Evolutionary conservation across 2,113 vertebrate genomes (phyloP).

Genomic region (Lathamus discolor): DNA sequence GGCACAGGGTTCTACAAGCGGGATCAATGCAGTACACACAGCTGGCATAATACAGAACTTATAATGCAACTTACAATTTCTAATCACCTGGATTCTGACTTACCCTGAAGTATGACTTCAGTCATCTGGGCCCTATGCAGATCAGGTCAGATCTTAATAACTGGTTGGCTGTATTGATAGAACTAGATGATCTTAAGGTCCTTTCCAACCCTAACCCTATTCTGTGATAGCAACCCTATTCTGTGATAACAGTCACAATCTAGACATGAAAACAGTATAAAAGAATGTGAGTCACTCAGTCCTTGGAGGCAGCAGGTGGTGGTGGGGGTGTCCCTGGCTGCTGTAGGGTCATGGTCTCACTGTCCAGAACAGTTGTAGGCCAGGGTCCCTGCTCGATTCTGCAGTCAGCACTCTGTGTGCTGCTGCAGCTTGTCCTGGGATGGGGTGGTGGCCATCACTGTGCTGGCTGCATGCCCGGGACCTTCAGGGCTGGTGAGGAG

Average conservation of each 20-base stretch:
- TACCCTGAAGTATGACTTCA: not conserved
- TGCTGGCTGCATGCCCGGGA: not conserved
- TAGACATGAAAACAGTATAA: not conserved
- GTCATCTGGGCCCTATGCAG: not conserved
- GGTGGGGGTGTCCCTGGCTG: not conserved
- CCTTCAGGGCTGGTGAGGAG: not conserved
- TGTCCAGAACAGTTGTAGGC: not conserved
- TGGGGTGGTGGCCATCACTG: not conserved
- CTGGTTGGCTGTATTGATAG: not conserved
- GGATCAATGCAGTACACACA: not conserved
- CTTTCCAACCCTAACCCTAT: not conserved
- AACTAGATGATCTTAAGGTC: not conserved
- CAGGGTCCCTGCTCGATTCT: not conserved
- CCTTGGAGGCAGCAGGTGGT: not conserved
- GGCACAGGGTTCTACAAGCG: not conserved
- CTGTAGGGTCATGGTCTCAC: fast-evolving
- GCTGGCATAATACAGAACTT: not conserved
- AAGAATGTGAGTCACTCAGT: not conserved
- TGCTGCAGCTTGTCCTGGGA: not conserved
- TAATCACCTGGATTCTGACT: not conserved
- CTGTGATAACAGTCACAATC: not conserved
- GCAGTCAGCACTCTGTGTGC: not conserved
- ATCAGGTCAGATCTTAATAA: not conserved
- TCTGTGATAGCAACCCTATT: not conserved
- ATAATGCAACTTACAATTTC: not conserved